Evolutionary conservation across 2,797 vertebrate species (phyloP), one percentile per base, ranked within the genome.

Genomic region (Pangasius sanitwongsei): DNA sequence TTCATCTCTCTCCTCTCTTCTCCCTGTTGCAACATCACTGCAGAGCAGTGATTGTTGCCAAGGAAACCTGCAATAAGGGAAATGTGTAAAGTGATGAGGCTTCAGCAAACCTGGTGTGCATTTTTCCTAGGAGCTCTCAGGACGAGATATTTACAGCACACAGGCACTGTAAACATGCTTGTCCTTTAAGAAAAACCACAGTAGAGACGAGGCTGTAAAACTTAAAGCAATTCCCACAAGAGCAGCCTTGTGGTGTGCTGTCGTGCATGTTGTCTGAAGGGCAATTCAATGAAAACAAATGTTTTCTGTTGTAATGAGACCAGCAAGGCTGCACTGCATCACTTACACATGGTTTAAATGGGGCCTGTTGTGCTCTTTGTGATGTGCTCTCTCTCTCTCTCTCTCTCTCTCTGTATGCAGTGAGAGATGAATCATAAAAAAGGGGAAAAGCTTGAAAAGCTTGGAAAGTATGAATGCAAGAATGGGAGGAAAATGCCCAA

Each of bases 31-130:
- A 87, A 89, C 87, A 91, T 94, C 93, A 93, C 89, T 90, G 91
- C 91, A 91, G 86, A 92, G 90, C 91, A 89, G 86, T 78, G 83
- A 86, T 16, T 74, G 95, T 95, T 96, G 91, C 93, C 94, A 95
- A 92, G 95, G 95, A 92, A 95, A 96, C 91, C 63, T 48, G 48
- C 55, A 89, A 92, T 92, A 87, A 80, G 57, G 83, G 70, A 55
- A 85, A 74, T 72, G 87, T 88, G 65, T 87, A 55, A 92, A 86
- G 86, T 48, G 85, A 78, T 37, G 7, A 87, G 72, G 89, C 91
- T 87, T 86, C 41, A 91, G 78, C n/a, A 23, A 72, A 77, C 70
- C 87, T 69, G 44, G 84, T n/a, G 53, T 92, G 55, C n/a, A 80
- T 34, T 86, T 57, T 80, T 37, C 5, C 67, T 50, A 69, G 15